A percentile compares a stretch with the other conserved stretches of the same genome.
These are phyloP conservation scores for Leucosticte australis DNA, from an alignment of 2,113 vertebrate genomes.

Conservation along the genomic window DNA sequence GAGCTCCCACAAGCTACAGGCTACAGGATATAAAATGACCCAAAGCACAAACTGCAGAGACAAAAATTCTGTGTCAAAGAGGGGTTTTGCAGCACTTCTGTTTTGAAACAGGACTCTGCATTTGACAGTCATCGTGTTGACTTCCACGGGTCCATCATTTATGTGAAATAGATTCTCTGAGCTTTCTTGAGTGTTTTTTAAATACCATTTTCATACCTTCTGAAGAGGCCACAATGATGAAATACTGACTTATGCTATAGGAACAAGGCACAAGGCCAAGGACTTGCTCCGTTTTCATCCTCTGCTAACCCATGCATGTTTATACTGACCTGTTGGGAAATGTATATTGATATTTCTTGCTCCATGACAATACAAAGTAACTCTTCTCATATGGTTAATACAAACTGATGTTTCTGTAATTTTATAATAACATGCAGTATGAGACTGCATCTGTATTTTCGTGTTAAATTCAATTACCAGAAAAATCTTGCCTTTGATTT, in stretches of 20 bases:
- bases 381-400: neutral
- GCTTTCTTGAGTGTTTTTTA: neutral
- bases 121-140: neutral
- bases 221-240: neutral
- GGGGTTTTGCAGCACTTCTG: neutral
- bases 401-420: neutral
- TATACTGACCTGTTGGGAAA: neutral
- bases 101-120: neutral
- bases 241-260: neutral
- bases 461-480: neutral
- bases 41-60: neutral
- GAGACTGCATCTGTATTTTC: neutral
- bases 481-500: constrained; percentile 52
- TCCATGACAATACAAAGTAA: neutral
- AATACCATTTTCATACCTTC: neutral
- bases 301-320: neutral
- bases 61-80: neutral
- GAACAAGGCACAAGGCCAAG: neutral
- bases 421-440: neutral
- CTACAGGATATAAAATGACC: neutral
- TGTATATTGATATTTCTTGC: neutral
- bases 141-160: neutral
- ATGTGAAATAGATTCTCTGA: neutral
- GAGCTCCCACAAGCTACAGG: neutral
- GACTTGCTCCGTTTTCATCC: neutral